Evolutionary conservation across 2,797 vertebrate species (phyloP), one percentile per base, ranked within the genome.

Genomic region (Acridotheres tristis): DNA sequence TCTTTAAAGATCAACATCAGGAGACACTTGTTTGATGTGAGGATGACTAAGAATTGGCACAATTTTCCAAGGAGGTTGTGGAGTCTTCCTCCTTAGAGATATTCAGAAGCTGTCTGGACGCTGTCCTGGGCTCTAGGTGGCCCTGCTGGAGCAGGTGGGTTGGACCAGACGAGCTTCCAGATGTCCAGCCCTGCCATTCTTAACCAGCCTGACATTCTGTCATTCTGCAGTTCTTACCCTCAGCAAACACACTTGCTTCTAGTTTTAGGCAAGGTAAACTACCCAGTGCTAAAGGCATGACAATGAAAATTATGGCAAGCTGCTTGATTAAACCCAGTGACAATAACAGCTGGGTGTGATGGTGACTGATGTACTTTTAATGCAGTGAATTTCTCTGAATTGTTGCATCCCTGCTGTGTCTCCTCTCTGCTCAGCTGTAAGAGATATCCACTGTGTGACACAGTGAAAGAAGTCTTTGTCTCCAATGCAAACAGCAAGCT

Each of bases 321-420:
- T 91, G 88, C 76, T 90, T 90, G 90, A 82, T 85, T 76, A 84
- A 94, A 82, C 69, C 40, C 32, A 40, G 57, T 57, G 71, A 14
- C 74, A 91, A 9, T 50, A 90, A 45, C 32, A 76, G 71, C 86
- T 79, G 83, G 23, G 21, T n/a, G 9, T 75, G 71, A 14, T 76
- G 63, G 26, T 76, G 51, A 66, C 66, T 87, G 83, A 95, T 93
- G 87, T 34, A 40, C 58, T 78, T 86, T 15, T 0, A 84, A 48
- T 3, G 5, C 67, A 76, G 53, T 63, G 69, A 59, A 3, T 58
- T 74, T 43, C 85, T 82, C 36, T 67, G 48, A 75, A 34, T 30
- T 55, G n/a, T 50, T 83, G 50, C 13, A 34, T 45, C 36, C 61
- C 54, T 85, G 72, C 91, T 75, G 82, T 0, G 1, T 22, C n/a